Percentiles rank a stretch among this genome's conserved stretches.
These are phyloP conservation scores for Drosophila aldrichi DNA, from an alignment of 2,888 invertebrate genomes.

Conservation along the genomic window DNA sequence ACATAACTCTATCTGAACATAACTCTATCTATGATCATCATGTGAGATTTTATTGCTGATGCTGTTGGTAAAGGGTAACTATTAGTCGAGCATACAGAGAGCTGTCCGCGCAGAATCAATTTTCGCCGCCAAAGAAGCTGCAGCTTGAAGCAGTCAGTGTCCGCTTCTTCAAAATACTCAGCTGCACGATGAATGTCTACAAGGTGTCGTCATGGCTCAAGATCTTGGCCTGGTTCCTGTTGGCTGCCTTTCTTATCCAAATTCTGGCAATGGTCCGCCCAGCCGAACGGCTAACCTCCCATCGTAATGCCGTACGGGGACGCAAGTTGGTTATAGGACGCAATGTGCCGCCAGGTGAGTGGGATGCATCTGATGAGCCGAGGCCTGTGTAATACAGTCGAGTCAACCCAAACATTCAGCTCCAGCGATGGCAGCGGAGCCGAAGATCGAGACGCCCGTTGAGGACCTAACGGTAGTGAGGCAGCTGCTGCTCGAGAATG, in stretches of 20 bases:
- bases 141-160: not conserved
- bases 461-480: slow-evolving; percentile 25
- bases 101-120: not conserved
- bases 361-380: not conserved
- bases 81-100: not conserved
- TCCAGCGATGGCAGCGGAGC: not conserved
- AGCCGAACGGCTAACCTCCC: not conserved
- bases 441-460: not conserved
- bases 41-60: not conserved
- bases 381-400: not conserved
- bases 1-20: no score
- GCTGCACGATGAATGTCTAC: slow-evolving; percentile 24
- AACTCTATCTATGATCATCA: not conserved
- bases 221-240: slow-evolving; percentile 24
- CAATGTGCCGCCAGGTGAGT: not conserved
- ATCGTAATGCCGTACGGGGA: not conserved
- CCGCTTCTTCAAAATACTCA: not conserved
- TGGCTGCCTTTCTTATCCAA: not conserved
- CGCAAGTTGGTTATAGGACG: not conserved
- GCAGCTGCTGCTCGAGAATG: slow-evolving; percentile 29
- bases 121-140: not conserved
- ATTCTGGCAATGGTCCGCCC: slow-evolving; percentile 1
- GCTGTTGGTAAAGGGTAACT: not conserved
- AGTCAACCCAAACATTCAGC: not conserved
- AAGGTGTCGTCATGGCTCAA: slow-evolving; percentile 13